These are phyloP conservation scores for Hippocampus barbouri DNA, from an alignment of 2,113 vertebrate species.

Conservation along the genomic window DNA sequence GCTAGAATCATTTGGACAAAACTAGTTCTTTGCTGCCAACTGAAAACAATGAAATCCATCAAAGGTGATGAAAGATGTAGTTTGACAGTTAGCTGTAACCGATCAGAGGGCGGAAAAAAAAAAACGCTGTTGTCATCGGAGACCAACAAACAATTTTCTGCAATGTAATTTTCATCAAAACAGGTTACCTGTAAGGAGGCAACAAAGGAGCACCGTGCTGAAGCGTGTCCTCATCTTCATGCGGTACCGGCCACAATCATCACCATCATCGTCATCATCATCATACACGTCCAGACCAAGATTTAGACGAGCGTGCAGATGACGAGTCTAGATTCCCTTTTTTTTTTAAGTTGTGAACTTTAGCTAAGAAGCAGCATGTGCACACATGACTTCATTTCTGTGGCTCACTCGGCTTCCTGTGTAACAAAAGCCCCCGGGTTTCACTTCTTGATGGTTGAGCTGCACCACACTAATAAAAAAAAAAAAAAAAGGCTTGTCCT, in stretches of 20 bases:
- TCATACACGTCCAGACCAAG: too few species aligned
- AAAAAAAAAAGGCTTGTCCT: background rate
- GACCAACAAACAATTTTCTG: too few species aligned
- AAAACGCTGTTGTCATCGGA: too few species aligned
- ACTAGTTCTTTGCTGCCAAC: background rate
- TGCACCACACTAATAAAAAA: background rate
- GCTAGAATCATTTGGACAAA: background rate
- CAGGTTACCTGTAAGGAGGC: conserved; percentile 32
- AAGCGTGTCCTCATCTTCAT: conserved; percentile 14
- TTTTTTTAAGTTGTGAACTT: background rate
- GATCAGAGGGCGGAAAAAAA: background rate
- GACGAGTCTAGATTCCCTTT: background rate
- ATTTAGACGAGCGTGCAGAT: background rate
- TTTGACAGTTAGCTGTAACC: background rate
- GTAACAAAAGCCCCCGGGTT: background rate
- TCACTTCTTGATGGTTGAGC: background rate
- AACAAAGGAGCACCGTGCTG: conserved; percentile 21
- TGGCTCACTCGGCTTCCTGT: background rate
- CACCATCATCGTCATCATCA: background rate
- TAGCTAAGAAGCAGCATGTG: background rate
- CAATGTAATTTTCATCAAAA: background rate
- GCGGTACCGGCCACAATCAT: background rate
- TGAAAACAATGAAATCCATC: background rate
- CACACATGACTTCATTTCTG: background rate
- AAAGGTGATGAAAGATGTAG: background rate